phyloP scores from a whole-genome alignment of 2,113 vertebrate genomes.

The Stomatorhinus ivindoensis region DNA sequence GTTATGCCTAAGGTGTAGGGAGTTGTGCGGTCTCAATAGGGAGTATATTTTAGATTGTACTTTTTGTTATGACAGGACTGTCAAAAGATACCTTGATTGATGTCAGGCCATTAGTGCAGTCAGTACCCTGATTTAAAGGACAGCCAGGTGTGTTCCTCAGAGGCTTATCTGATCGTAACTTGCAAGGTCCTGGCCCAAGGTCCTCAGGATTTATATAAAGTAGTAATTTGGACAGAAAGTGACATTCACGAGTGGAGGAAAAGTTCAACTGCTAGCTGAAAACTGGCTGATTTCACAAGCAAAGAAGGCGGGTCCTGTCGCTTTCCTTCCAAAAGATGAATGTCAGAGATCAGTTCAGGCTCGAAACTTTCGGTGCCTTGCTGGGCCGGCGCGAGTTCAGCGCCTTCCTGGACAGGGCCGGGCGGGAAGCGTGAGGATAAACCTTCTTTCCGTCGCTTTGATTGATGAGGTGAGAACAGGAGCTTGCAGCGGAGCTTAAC shows the following conservation, averaged over 20 bases:
- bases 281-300: not conserved
- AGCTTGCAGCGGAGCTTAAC: not conserved
- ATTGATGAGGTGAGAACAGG: slow-evolving; percentile 2
- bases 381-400: not conserved
- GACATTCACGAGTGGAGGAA: not conserved
- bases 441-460: not conserved
- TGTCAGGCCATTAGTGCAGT: not conserved
- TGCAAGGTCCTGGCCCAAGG: not conserved
- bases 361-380: not conserved
- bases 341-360: not conserved
- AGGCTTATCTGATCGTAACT: not conserved
- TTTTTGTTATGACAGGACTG: slow-evolving; percentile 4
- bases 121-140: not conserved
- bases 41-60: not conserved
- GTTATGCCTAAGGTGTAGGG: not conserved
- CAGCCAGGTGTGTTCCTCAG: not conserved
- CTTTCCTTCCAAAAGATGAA: not conserved
- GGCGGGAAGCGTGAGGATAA: not conserved
- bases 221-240: not conserved
- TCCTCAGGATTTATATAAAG: not conserved
- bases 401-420: not conserved
- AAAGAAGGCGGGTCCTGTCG: not conserved
- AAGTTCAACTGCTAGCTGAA: not conserved
- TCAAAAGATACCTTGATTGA: not conserved
- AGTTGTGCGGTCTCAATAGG: not conserved